A percentile compares a stretch with the other conserved stretches of the same genome.
phyloP scores from a whole-genome alignment of 2,113 vertebrate genomes.

The Vimba vimba region DNA sequence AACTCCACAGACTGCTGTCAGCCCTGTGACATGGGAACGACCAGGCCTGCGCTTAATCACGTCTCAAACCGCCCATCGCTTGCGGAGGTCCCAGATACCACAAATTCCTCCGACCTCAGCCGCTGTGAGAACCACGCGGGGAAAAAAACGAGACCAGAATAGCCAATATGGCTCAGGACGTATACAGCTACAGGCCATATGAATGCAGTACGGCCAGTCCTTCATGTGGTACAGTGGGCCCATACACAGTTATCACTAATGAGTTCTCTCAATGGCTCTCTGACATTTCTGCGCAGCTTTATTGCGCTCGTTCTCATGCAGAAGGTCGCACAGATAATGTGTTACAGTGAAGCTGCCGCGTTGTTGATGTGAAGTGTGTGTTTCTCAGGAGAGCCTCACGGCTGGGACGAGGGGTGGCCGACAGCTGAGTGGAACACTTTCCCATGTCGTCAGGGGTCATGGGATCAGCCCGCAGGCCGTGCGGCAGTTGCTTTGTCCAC shows the following conservation, averaged over 20 bases:
- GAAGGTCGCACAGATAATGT: constrained; percentile 19
- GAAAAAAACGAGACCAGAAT: constrained; percentile 14
- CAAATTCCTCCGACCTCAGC: constrained; percentile 40
- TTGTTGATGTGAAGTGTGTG: constrained; percentile 29
- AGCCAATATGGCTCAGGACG: constrained; percentile 11
- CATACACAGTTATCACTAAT: constrained; percentile 45
- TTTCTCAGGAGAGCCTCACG: constrained; percentile 39
- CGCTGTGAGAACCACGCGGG: constrained; percentile 49
- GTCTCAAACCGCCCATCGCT: constrained; percentile 2
- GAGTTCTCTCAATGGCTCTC: constrained; percentile 34
- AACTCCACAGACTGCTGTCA: constrained; percentile 54
- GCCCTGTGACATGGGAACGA: constrained; percentile 51
- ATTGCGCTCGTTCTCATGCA: not conserved
- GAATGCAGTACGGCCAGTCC: constrained; percentile 25
- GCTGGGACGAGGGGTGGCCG: constrained; percentile 27
- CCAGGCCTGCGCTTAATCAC: constrained; percentile 49
- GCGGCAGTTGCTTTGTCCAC: constrained; percentile 59
- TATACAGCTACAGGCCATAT: not conserved
- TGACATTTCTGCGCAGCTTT: constrained; percentile 35
- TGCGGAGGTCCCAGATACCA: constrained; percentile 54
- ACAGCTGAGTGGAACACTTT: constrained; percentile 61
- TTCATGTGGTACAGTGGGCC: constrained; percentile 27
- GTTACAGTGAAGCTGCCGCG: constrained; percentile 14
- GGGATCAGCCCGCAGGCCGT: constrained; percentile 47
- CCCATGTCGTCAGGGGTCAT: constrained; percentile 56